A percentile compares a stretch with the other conserved stretches of the same genome.
Evolutionary conservation across 1,140 invertebrate species (phyloP).

Genomic region (Pachypeltis micranthus): DNA sequence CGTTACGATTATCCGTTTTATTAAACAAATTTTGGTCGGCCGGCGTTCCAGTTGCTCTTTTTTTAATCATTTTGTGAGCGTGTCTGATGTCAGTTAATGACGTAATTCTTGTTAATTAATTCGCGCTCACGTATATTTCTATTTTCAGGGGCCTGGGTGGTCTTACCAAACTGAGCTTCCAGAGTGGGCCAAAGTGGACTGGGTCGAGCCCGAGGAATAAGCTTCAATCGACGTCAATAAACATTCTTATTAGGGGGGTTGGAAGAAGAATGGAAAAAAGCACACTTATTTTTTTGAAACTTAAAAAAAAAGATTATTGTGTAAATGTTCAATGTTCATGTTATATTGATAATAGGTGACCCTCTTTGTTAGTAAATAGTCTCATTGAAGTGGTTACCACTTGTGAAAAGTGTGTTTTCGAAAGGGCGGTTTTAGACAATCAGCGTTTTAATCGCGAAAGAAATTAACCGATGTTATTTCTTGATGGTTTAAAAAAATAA

Average conservation of each 20-base stretch:
- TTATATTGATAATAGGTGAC: not conserved
- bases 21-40: no score
- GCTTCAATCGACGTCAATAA: not conserved
- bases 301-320: not conserved
- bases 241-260: not conserved
- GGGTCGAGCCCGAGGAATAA: constrained; percentile 43
- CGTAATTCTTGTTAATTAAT: no score
- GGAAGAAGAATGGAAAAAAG: not conserved
- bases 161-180: constrained; percentile 78
- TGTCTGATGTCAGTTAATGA: no score
- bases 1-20: no score
- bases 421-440: not conserved
- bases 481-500: not conserved
- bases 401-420: not conserved
- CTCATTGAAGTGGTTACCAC: not conserved
- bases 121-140: no score
- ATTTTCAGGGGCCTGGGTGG: constrained; percentile 73
- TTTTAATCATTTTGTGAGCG: no score
- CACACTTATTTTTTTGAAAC: not conserved
- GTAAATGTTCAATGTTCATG: not conserved
- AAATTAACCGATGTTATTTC: not conserved
- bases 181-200: constrained; percentile 72
- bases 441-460: not conserved
- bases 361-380: no score
- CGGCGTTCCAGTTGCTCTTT: no score